phyloP scores from a whole-genome alignment of 2,797 vertebrate species.

The Peromyscus eremicus region DNA sequence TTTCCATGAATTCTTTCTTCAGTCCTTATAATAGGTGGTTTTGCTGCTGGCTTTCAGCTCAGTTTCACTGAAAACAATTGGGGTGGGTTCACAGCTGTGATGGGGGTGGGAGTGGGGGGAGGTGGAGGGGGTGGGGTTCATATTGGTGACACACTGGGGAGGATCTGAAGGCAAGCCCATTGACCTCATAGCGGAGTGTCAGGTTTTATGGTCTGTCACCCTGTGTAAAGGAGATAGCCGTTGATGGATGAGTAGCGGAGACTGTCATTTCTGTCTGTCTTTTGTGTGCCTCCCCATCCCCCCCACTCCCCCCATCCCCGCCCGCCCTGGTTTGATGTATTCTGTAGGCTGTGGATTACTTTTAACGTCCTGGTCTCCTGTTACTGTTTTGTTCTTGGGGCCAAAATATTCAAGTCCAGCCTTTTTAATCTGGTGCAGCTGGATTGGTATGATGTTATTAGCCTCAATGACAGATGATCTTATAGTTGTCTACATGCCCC shows the following conservation, averaged over 20 bases:
- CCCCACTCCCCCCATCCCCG: neutral
- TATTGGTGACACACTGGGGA: neutral
- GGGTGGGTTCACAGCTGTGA: neutral
- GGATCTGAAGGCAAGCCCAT: neutral
- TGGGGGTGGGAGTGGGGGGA: no score
- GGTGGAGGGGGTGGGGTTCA: neutral
- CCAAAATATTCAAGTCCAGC: slow-evolving; percentile 48
- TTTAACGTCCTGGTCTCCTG: slow-evolving; percentile 39
- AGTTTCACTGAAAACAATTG: slow-evolving; percentile 43
- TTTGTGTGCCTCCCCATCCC: slow-evolving; percentile 2
- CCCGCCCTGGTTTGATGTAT: slow-evolving; percentile 25
- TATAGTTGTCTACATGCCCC: slow-evolving; percentile 25
- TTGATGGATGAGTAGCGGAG: neutral
- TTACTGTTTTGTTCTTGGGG: slow-evolving; percentile 58
- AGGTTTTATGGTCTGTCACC: neutral
- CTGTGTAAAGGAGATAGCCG: neutral
- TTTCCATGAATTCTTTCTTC: neutral
- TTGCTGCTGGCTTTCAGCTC: neutral
- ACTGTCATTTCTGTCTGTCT: neutral
- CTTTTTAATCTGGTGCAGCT: slow-evolving; percentile 46
- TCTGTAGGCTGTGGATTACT: slow-evolving; percentile 23
- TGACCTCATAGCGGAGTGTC: neutral
- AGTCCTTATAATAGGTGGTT: neutral
- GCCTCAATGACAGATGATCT: slow-evolving; percentile 40
- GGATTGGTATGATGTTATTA: slow-evolving; percentile 17